These are phyloP conservation scores for Vannuccia rotundouncinata DNA, from an alignment of 2,888 invertebrate species.

Conservation along the genomic window DNA sequence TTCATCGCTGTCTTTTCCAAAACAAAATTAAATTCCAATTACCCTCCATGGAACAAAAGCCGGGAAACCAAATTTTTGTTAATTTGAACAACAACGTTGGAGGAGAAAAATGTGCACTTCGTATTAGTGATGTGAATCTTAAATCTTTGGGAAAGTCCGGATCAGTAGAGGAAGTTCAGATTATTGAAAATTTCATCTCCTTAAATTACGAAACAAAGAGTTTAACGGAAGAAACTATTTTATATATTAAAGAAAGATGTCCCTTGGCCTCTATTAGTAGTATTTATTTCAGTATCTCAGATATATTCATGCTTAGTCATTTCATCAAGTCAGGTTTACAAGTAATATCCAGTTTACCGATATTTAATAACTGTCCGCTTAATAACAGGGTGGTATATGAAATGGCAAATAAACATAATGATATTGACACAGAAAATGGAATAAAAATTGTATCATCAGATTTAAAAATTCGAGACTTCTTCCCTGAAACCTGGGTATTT, in stretches of 20 bases:
- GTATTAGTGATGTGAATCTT: not conserved
- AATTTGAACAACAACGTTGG: not conserved
- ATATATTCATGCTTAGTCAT: not conserved
- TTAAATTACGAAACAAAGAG: not conserved
- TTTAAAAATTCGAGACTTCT: not conserved
- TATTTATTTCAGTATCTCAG: not conserved
- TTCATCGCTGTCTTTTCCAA: not conserved
- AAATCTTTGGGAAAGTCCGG: not conserved
- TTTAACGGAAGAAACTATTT: not conserved
- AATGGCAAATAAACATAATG: no score
- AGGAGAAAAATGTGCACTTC: not conserved
- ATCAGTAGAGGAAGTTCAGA: not conserved
- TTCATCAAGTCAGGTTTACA: not conserved
- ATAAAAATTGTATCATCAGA: no score
- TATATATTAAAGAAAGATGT: not conserved
- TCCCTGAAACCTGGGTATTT: constrained; percentile 34
- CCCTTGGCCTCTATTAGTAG: not conserved
- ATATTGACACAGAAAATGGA: no score
- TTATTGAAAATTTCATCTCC: not conserved
- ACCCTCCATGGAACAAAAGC: not conserved
- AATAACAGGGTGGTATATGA: not conserved
- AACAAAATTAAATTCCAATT: not conserved
- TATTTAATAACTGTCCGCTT: not conserved
- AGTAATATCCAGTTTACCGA: not conserved
- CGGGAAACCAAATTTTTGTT: not conserved